A percentile compares a stretch with the other conserved stretches of the same genome.
Evolutionary conservation across 2,797 vertebrate genomes (phyloP).

Genomic region (Rhinogobio ventralis): DNA sequence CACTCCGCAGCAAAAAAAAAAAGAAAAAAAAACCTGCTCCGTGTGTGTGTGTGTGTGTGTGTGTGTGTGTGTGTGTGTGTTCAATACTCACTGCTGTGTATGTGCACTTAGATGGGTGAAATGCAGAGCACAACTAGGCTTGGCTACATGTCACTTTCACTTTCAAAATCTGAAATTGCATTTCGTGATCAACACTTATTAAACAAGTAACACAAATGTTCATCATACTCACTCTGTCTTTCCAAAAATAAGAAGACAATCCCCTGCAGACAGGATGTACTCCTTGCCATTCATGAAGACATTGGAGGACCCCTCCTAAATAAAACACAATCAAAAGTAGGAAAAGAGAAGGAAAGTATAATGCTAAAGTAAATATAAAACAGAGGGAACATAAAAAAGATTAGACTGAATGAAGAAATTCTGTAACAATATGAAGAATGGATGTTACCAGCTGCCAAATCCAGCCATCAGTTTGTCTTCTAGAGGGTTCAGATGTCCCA

Average conservation of each 20-base stretch:
- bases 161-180: not conserved
- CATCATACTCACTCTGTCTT: slow-evolving; percentile 81
- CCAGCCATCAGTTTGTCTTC: slow-evolving; percentile 83
- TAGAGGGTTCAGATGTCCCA: slow-evolving; percentile 76
- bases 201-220: not conserved
- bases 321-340: slow-evolving; percentile 17
- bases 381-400: not conserved
- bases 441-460: slow-evolving; percentile 91
- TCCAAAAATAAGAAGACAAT: slow-evolving; percentile 86
- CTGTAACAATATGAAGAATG: not conserved
- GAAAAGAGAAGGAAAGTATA: slow-evolving; percentile 25
- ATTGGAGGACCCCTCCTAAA: slow-evolving; percentile 86
- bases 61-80: too few species aligned
- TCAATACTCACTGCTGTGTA: too few species aligned
- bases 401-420: not conserved
- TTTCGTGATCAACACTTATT: not conserved
- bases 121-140: too few species aligned
- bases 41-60: too few species aligned
- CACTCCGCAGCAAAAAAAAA: too few species aligned
- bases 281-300: slow-evolving; percentile 73
- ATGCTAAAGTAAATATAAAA: not conserved
- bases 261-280: slow-evolving; percentile 76
- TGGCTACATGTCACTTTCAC: too few species aligned
- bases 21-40: too few species aligned
- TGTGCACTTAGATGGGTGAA: too few species aligned